phyloP scores from a whole-genome alignment of 2,113 vertebrate species.

The Corydoras maculifer region DNA sequence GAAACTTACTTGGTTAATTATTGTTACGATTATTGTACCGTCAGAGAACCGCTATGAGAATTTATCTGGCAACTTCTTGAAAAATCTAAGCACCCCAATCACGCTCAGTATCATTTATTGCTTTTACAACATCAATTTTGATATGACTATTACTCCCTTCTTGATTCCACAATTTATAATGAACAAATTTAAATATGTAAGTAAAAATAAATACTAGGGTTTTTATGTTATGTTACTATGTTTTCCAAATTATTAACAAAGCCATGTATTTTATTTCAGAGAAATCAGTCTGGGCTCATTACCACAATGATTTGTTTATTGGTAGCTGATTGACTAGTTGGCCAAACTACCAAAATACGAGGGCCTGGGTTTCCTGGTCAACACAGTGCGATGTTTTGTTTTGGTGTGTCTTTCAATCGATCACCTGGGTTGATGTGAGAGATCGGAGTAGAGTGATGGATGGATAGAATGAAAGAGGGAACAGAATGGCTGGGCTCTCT shows the following conservation, averaged over 20 bases:
- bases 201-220: no score
- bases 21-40: no score
- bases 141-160: no score
- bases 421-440: constrained; percentile 55
- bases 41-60: no score
- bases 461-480: constrained; percentile 28
- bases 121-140: no score
- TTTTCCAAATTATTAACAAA: neutral
- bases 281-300: neutral
- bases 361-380: constrained; percentile 31
- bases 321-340: constrained; percentile 32
- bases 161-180: no score
- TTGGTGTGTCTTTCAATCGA: constrained; percentile 59
- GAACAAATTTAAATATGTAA: no score
- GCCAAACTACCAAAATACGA: constrained; percentile 8
- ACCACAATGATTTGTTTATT: constrained; percentile 49
- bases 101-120: no score
- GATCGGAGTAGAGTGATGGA: constrained; percentile 16
- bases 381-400: constrained; percentile 49
- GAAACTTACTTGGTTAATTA: no score
- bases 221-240: no score
- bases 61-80: no score
- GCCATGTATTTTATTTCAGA: neutral
- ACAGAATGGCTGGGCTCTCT: constrained; percentile 45
- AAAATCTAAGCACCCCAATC: no score